These are phyloP conservation scores for Rhincodon typus DNA, from an alignment of 2,797 vertebrate species.

Conservation along the genomic window DNA sequence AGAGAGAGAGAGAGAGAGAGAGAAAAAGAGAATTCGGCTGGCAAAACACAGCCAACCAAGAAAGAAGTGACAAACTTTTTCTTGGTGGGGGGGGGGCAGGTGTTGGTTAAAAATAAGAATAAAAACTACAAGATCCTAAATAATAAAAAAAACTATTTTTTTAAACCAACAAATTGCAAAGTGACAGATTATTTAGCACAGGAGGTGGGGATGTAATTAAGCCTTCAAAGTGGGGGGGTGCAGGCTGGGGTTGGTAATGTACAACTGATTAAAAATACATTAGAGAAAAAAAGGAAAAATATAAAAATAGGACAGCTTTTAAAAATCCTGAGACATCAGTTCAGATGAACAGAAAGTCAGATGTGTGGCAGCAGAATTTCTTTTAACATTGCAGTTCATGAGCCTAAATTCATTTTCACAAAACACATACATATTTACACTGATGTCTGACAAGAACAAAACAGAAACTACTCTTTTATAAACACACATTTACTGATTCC, in stretches of 20 bases:
- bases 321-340: neutral
- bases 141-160: neutral
- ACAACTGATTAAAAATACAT: constrained; percentile 1
- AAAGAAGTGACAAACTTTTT: constrained; percentile 23
- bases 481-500: neutral
- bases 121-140: neutral
- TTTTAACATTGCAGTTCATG: neutral
- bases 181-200: neutral
- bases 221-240: too few relatives aligned
- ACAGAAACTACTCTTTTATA: neutral
- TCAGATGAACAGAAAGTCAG: neutral
- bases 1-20: too few relatives aligned
- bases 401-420: neutral
- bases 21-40: neutral
- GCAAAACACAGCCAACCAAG: neutral
- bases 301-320: neutral
- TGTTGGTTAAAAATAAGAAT: neutral
- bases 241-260: too few relatives aligned
- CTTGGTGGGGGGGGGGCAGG: neutral
- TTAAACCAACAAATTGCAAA: neutral
- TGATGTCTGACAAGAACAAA: neutral
- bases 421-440: neutral
- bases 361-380: neutral
- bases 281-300: neutral
- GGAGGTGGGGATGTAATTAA: neutral